phyloP scores from a whole-genome alignment of 1,140 invertebrate species.

The Tetragonula clypearis region DNA sequence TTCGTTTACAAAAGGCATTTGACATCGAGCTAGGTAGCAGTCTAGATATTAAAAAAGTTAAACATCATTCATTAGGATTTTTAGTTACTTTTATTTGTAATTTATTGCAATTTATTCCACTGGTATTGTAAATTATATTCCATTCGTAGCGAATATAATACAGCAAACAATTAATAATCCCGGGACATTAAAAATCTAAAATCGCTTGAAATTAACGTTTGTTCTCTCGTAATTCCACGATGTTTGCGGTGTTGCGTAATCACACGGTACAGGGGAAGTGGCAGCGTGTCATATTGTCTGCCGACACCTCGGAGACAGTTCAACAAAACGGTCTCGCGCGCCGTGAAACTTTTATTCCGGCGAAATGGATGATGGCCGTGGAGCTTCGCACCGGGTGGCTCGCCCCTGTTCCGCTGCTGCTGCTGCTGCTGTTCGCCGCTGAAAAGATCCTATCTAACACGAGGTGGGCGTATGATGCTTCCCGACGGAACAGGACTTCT shows the following conservation, averaged over 20 bases:
- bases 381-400: constrained; percentile 57
- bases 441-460: constrained; percentile 62
- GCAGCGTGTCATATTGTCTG: constrained; percentile 47
- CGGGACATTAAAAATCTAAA: background rate
- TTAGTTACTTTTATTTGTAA: too few species aligned
- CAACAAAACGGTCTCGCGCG: constrained; percentile 48
- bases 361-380: constrained; percentile 54
- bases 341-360: constrained; percentile 55
- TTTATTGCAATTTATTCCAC: too few species aligned
- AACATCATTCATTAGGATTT: too few species aligned
- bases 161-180: background rate
- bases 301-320: constrained; percentile 53
- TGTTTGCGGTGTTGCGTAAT: constrained; percentile 27
- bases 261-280: background rate
- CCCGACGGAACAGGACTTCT: constrained; percentile 36
- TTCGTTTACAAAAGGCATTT: too few species aligned
- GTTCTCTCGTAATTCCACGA: background rate
- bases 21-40: too few species aligned
- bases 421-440: constrained; percentile 27
- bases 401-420: constrained; percentile 47
- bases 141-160: background rate
- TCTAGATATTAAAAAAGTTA: too few species aligned
- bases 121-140: background rate
- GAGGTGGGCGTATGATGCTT: constrained; percentile 60
- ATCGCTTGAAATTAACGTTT: background rate